A percentile compares a stretch with the other conserved stretches of the same genome.
Conservation (phyloP, 2,888 invertebrate genomes). For the Dusona sp. region DNA sequence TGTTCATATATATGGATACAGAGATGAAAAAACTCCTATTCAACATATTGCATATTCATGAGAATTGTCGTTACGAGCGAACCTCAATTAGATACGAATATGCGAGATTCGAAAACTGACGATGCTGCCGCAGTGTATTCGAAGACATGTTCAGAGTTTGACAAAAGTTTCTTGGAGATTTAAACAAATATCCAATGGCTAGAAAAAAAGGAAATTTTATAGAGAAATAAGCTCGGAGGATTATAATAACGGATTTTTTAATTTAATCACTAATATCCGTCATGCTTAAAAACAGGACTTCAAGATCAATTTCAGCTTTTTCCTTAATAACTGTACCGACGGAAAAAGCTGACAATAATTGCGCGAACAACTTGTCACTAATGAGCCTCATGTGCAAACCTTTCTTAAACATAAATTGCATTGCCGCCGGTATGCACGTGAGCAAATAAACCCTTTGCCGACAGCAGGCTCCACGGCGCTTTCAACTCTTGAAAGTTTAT, state of each 20-base stretch:
- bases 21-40: not conserved
- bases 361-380: not conserved
- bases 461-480: slow-evolving; percentile 26
- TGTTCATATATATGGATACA: not conserved
- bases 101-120: not conserved
- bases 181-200: not conserved
- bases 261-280: not conserved
- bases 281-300: not conserved
- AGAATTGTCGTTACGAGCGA: slow-evolving; percentile 43
- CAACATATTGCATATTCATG: slow-evolving; percentile 56
- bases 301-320: not conserved
- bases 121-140: not conserved
- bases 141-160: not conserved
- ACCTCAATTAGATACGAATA: slow-evolving; percentile 13
- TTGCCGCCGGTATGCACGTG: not conserved
- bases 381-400: not conserved
- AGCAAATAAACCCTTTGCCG: slow-evolving; percentile 44
- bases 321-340: not conserved
- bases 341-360: not conserved
- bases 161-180: not conserved
- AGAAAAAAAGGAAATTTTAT: not conserved
- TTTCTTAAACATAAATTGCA: not conserved
- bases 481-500: slow-evolving; percentile 64
- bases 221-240: not conserved
- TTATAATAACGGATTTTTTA: not conserved